Percentiles rank a stretch among this genome's conserved stretches.
phyloP scores from a whole-genome alignment of 2,888 invertebrate species.

The Oscheius sp. region DNA sequence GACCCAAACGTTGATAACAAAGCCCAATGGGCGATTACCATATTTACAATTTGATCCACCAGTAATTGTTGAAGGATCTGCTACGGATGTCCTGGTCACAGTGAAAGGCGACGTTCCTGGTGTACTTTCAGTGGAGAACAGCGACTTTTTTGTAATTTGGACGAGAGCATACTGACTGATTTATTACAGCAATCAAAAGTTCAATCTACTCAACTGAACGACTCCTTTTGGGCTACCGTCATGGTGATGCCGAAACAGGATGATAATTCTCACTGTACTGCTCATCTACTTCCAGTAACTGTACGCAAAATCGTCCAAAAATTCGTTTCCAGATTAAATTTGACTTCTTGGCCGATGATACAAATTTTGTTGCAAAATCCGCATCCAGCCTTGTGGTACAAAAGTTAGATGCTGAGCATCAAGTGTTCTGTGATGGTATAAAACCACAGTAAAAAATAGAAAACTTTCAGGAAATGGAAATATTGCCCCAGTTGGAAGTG shows the following conservation, averaged over 20 bases:
- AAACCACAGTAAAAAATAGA: slow-evolving; percentile 8
- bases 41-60: slow-evolving; percentile 26
- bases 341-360: slow-evolving; percentile 12
- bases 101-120: slow-evolving; percentile 28
- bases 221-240: slow-evolving; percentile 47
- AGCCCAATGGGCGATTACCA: slow-evolving; percentile 27
- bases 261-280: not conserved
- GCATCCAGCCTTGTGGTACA: not conserved
- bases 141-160: slow-evolving; percentile 2
- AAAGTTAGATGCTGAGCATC: slow-evolving; percentile 27
- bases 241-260: not conserved
- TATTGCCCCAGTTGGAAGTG: not conserved
- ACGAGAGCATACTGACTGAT: not conserved
- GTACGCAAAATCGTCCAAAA: too few relatives aligned
- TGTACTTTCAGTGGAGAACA: slow-evolving; percentile 12
- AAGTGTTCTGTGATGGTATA: slow-evolving; percentile 37
- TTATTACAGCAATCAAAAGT: slow-evolving; percentile 24
- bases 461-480: slow-evolving; percentile 17
- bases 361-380: not conserved
- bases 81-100: slow-evolving; percentile 24
- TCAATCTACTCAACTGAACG: slow-evolving; percentile 25
- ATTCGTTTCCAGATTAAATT: slow-evolving; percentile 1
- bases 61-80: not conserved
- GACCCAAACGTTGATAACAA: slow-evolving; percentile 9
- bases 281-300: slow-evolving; percentile 10